These are phyloP conservation scores for Anabas testudineus DNA, from an alignment of 2,797 vertebrate genomes.

Conservation along the genomic window DNA sequence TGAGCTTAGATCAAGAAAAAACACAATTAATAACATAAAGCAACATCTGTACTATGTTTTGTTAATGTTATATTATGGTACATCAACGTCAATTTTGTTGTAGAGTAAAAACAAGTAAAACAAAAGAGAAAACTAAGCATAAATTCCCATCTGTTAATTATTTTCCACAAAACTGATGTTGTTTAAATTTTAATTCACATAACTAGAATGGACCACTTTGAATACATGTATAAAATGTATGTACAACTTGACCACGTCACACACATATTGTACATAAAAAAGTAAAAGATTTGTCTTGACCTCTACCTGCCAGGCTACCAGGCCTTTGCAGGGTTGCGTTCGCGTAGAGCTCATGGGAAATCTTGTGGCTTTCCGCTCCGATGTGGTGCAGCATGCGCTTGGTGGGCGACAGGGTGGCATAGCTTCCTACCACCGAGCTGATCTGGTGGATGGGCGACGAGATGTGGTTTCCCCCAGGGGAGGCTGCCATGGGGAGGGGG, in stretches of 20 bases:
- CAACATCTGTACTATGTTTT: neutral
- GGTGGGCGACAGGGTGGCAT: constrained; percentile 96
- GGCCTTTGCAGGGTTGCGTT: constrained; percentile 97
- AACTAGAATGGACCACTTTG: too few species aligned
- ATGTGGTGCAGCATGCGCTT: constrained; percentile 94
- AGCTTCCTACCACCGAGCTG: constrained; percentile 93
- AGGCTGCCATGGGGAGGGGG: constrained; percentile 86
- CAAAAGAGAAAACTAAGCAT: neutral
- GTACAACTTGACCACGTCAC: neutral
- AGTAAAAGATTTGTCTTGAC: constrained; percentile 57
- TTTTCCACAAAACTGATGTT: too few species aligned
- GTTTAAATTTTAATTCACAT: too few species aligned
- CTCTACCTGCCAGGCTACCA: constrained; percentile 95
- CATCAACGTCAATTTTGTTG: neutral
- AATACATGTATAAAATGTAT: too few species aligned
- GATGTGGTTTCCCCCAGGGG: constrained; percentile 82
- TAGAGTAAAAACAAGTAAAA: too few species aligned
- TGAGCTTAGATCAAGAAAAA: neutral
- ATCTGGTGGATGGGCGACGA: constrained; percentile 95
- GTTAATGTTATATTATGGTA: neutral
- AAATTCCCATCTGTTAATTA: too few species aligned
- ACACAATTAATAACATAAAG: neutral
- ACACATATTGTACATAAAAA: constrained; percentile 33
- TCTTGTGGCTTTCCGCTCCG: constrained; percentile 92
- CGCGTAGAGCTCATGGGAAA: constrained; percentile 95